A percentile compares a stretch with the other conserved stretches of the same genome.
phyloP scores from a whole-genome alignment of 2,888 invertebrate genomes.

The Taphrorychus bicolor region DNA sequence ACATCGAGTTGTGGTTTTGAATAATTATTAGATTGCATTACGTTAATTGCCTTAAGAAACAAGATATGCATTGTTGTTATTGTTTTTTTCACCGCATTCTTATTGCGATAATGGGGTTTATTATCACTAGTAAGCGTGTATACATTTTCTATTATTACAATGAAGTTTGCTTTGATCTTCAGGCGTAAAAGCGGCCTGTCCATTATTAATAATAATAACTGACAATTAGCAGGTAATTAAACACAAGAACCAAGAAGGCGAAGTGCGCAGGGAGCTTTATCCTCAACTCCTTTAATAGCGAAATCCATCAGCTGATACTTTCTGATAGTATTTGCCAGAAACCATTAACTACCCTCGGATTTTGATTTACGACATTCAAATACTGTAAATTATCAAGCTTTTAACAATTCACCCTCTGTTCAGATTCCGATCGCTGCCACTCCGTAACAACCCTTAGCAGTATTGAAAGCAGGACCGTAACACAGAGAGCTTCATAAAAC shows the following conservation, averaged over 20 bases:
- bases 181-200: too few species aligned
- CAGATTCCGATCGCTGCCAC: conserved; percentile 42
- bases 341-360: conserved; percentile 29
- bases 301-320: too few species aligned
- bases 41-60: background rate
- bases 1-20: background rate
- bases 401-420: conserved; percentile 55
- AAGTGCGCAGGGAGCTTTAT: background rate
- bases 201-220: too few species aligned
- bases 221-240: too few species aligned
- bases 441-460: conserved; percentile 10
- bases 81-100: background rate
- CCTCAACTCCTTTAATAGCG: background rate
- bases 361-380: conserved; percentile 53
- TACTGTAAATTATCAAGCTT: conserved; percentile 55
- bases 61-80: background rate
- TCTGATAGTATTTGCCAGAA: conserved; percentile 1
- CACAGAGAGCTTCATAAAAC: too few species aligned
- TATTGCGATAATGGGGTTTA: background rate
- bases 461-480: conserved; percentile 14
- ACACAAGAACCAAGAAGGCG: too few species aligned
- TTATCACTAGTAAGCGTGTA: too few species aligned
- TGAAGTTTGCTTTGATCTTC: background rate
- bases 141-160: background rate
- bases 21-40: background rate